A percentile compares a stretch with the other conserved stretches of the same genome.
These are phyloP conservation scores for Palythoa caribaeorum DNA, from an alignment of 92 coral and sea anemone species.

Conservation along the genomic window DNA sequence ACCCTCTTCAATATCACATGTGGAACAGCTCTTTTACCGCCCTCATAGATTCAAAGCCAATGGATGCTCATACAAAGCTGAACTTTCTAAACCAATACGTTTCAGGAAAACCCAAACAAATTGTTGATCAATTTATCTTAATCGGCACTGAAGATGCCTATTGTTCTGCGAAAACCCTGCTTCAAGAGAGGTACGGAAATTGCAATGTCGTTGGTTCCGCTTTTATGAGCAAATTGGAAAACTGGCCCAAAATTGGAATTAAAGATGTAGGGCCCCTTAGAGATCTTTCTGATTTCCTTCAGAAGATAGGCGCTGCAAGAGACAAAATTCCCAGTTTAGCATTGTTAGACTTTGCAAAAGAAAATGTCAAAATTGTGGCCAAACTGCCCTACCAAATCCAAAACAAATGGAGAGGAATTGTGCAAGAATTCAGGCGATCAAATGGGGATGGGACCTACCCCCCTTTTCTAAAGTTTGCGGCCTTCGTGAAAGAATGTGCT, in stretches of 20 bases:
- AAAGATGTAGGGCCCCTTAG: slow-evolving; percentile 53
- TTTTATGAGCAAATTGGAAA: slow-evolving; percentile 36
- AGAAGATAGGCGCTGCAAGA: slow-evolving; percentile 54
- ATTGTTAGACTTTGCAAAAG: slow-evolving; percentile 57
- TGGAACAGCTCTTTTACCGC: slow-evolving; percentile 56
- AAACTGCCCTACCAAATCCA: slow-evolving; percentile 41
- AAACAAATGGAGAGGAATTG: slow-evolving; percentile 42
- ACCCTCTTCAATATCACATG: slow-evolving; percentile 63
- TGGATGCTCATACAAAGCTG: slow-evolving; percentile 53
- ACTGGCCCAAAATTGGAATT: slow-evolving; percentile 47
- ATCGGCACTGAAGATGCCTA: slow-evolving; percentile 50
- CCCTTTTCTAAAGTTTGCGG: slow-evolving; percentile 50
- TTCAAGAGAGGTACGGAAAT: slow-evolving; percentile 47
- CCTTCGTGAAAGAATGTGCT: slow-evolving; percentile 49
- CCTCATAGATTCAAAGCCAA: slow-evolving; percentile 55
- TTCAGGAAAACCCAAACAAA: slow-evolving; percentile 44
- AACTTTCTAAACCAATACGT: slow-evolving; percentile 49
- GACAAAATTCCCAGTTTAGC: slow-evolving; percentile 15
- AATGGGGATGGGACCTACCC: slow-evolving; percentile 48
- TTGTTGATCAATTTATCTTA: slow-evolving; percentile 26
- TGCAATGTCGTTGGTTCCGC: slow-evolving; percentile 34
- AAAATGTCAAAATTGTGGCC: slow-evolving; percentile 49
- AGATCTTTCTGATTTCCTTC: slow-evolving; percentile 55
- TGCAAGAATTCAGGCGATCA: slow-evolving; percentile 23
- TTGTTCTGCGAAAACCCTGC: slow-evolving; percentile 41